Evolutionary conservation across 2,888 invertebrate species (phyloP).

Genomic region (Drosophila paranaensis): DNA sequence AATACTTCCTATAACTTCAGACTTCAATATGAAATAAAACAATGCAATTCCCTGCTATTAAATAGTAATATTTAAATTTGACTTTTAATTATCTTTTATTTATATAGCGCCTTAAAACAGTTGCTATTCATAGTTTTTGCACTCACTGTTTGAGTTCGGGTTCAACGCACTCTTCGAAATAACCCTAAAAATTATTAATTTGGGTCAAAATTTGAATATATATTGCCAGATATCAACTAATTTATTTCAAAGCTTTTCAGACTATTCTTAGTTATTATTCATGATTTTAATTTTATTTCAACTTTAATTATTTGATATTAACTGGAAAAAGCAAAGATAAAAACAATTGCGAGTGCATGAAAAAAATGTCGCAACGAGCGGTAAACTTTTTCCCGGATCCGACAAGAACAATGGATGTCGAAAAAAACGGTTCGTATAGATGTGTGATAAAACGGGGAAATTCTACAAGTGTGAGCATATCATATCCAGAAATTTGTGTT

Average conservation of each 20-base stretch:
- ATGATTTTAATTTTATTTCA: not conserved
- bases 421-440: not conserved
- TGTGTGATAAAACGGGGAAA: constrained; percentile 4
- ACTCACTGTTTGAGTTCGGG: constrained; percentile 5
- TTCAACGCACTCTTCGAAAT: constrained; percentile 40
- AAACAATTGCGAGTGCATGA: constrained; percentile 11
- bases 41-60: not conserved
- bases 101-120: not conserved
- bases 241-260: not conserved
- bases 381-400: constrained; percentile 39
- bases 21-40: not conserved
- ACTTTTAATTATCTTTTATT: not conserved
- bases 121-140: not conserved
- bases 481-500: not conserved
- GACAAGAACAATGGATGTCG: constrained; percentile 24
- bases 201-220: constrained; percentile 53
- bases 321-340: constrained; percentile 19
- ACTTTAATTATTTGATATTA: constrained; percentile 7
- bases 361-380: constrained; percentile 32
- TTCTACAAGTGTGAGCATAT: constrained; percentile 9
- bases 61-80: not conserved
- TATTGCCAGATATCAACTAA: constrained; percentile 1
- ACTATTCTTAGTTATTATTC: not conserved
- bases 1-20: not conserved
- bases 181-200: constrained; percentile 12